Percentiles rank a stretch among this genome's conserved stretches.
Conservation (phyloP, 30 jellyfish, hydroid and myxozoan genomes). For the Chironex yamaguchii region DNA sequence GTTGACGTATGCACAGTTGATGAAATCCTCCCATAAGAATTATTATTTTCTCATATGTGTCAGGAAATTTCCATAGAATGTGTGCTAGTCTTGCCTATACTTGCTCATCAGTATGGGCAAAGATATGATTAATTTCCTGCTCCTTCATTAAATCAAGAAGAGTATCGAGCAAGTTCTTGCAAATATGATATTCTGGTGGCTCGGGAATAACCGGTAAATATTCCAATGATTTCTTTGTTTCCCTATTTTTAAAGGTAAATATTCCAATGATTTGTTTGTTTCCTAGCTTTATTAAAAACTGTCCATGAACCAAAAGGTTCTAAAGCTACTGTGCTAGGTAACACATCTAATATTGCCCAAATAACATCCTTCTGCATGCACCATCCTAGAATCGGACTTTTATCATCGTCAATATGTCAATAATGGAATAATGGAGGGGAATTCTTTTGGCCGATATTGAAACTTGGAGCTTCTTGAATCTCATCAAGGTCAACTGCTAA, state of each 20-base stretch:
- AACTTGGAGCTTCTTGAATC: slow-evolving; percentile 5
- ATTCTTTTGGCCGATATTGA: slow-evolving; percentile 19
- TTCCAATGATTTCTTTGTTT: slow-evolving; percentile 27
- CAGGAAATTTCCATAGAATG: slow-evolving; percentile 52
- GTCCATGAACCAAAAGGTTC: slow-evolving; percentile 36
- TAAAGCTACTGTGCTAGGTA: slow-evolving; percentile 10
- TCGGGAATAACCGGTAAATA: slow-evolving; percentile 56
- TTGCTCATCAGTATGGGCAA: slow-evolving; percentile 68
- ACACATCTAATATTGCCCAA: slow-evolving; percentile 48
- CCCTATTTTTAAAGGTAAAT: slow-evolving; percentile 6
- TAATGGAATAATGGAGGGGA: slow-evolving; percentile 31
- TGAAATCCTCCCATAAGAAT: slow-evolving; percentile 59
- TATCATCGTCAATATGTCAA: neutral
- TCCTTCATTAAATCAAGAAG: slow-evolving; percentile 43
- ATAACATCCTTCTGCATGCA: slow-evolving; percentile 39
- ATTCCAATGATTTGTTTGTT: neutral
- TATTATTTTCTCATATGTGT: neutral
- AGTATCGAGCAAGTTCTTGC: slow-evolving; percentile 39
- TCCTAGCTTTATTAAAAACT: slow-evolving; percentile 9
- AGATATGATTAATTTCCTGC: slow-evolving; percentile 20
- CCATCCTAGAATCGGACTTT: neutral
- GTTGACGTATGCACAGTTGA: slow-evolving; percentile 18
- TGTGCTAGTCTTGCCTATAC: slow-evolving; percentile 59
- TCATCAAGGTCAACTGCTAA: neutral
- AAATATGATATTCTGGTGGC: slow-evolving; percentile 51